phyloP scores from a whole-genome alignment of 2,113 vertebrate genomes.

The Psophia crepitans region DNA sequence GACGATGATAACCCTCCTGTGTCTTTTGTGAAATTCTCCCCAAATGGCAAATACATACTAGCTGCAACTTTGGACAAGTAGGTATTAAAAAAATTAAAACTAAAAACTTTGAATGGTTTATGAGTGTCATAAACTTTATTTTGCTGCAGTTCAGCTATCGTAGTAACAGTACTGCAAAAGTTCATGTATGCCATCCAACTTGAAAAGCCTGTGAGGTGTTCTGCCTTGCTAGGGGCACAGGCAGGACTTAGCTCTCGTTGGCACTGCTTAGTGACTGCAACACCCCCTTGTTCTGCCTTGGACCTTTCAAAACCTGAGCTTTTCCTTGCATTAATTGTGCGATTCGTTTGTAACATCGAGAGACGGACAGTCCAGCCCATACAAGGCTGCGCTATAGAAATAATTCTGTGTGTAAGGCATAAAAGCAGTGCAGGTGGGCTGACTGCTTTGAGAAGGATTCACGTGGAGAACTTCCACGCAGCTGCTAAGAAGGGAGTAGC shows the following conservation, averaged over 20 bases:
- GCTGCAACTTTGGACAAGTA: slow-evolving; percentile 98
- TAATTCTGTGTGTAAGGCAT: not conserved
- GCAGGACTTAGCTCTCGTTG: not conserved
- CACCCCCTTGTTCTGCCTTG: not conserved
- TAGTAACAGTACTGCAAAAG: not conserved
- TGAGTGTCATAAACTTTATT: not conserved
- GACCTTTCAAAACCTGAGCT: not conserved
- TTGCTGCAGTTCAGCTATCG: not conserved
- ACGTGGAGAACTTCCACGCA: not conserved
- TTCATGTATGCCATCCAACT: not conserved
- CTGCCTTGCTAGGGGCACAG: not conserved
- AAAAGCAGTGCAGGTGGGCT: not conserved
- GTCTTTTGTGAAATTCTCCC: slow-evolving; percentile 98
- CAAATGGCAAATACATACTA: slow-evolving; percentile 97
- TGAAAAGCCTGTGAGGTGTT: not conserved
- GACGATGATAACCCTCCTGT: slow-evolving; percentile 98
- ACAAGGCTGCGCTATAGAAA: not conserved
- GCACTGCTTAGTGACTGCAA: not conserved
- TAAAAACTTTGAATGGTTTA: not conserved
- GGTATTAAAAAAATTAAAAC: slow-evolving; percentile 36
- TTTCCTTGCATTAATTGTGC: not conserved
- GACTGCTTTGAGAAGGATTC: not conserved
- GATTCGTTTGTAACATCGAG: not conserved
- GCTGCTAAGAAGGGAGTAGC: not conserved
- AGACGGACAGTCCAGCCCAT: not conserved